phyloP scores from a whole-genome alignment of 2,888 invertebrate genomes.

The Maniola hyperantus region DNA sequence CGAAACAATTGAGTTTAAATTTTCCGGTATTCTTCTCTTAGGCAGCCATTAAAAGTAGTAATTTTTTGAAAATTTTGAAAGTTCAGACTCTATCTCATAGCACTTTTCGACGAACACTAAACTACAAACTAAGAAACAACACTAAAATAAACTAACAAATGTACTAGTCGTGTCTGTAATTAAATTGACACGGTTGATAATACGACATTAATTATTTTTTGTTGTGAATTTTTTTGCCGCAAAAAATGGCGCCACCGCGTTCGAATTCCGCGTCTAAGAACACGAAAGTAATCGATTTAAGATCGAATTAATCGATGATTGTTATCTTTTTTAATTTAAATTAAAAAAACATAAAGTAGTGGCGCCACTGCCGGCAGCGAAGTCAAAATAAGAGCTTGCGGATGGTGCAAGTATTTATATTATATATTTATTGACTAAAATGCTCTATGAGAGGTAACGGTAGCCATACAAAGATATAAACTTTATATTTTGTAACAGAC shows the following conservation, averaged over 20 bases:
- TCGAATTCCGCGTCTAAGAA: slow-evolving; percentile 18
- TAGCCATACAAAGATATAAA: slow-evolving; percentile 34
- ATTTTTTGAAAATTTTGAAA: background rate
- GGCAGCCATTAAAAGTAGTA: background rate
- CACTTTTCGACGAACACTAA: background rate
- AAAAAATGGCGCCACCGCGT: slow-evolving; percentile 17
- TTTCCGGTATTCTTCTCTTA: background rate
- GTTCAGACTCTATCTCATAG: background rate
- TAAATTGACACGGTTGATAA: slow-evolving; percentile 6
- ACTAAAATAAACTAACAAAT: slow-evolving; percentile 6
- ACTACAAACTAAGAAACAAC: background rate
- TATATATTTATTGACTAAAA: slow-evolving; percentile 47
- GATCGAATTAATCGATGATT: slow-evolving; percentile 9
- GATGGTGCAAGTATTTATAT: slow-evolving; percentile 45
- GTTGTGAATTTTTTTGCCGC: background rate
- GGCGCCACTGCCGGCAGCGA: slow-evolving; percentile 12
- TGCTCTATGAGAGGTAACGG: slow-evolving; percentile 55
- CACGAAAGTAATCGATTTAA: slow-evolving; percentile 15
- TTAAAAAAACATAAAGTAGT: slow-evolving; percentile 5
- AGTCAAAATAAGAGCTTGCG: slow-evolving; percentile 16
- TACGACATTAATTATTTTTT: slow-evolving; percentile 5
- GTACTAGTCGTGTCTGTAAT: background rate
- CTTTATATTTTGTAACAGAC: background rate
- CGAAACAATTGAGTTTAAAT: background rate
- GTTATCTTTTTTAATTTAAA: slow-evolving; percentile 5